A percentile compares a stretch with the other conserved stretches of the same genome.
phyloP scores from a whole-genome alignment of 2,888 invertebrate species.

The Deroplatys truncata region DNA sequence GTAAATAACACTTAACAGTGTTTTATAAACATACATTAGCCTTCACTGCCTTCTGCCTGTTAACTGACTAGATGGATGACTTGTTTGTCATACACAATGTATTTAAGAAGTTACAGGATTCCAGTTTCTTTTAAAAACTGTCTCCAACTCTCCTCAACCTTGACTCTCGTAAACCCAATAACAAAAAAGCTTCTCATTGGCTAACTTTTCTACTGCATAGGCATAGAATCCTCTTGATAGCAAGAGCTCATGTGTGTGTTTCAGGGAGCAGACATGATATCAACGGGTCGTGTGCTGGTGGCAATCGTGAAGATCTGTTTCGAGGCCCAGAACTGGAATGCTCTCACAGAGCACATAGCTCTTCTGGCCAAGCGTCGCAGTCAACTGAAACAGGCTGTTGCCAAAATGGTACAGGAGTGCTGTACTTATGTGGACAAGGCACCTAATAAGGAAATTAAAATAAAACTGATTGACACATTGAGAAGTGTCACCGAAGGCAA shows the following conservation, averaged over 20 bases:
- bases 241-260: slow-evolving; percentile 28
- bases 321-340: slow-evolving; percentile 88
- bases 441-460: slow-evolving; percentile 82
- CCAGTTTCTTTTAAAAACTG: too few species aligned
- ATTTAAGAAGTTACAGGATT: too few species aligned
- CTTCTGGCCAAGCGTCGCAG: slow-evolving; percentile 88
- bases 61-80: too few species aligned
- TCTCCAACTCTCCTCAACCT: too few species aligned
- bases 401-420: slow-evolving; percentile 95
- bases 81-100: too few species aligned
- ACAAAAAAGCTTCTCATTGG: too few species aligned
- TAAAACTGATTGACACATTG: slow-evolving; percentile 93
- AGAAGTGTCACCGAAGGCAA: slow-evolving; percentile 96
- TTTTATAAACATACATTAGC: too few species aligned
- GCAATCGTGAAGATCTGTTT: slow-evolving; percentile 89
- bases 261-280: slow-evolving; percentile 90
- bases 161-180: too few species aligned
- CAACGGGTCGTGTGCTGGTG: slow-evolving; percentile 88
- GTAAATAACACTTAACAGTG: too few species aligned
- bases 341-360: slow-evolving; percentile 89
- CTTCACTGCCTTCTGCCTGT: too few species aligned
- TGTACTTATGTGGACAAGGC: slow-evolving; percentile 89
- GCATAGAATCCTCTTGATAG: too few species aligned
- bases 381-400: slow-evolving; percentile 94
- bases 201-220: too few species aligned